Evolutionary conservation across 2,888 invertebrate species (phyloP).

Genomic region (Auanema freiburgensis): DNA sequence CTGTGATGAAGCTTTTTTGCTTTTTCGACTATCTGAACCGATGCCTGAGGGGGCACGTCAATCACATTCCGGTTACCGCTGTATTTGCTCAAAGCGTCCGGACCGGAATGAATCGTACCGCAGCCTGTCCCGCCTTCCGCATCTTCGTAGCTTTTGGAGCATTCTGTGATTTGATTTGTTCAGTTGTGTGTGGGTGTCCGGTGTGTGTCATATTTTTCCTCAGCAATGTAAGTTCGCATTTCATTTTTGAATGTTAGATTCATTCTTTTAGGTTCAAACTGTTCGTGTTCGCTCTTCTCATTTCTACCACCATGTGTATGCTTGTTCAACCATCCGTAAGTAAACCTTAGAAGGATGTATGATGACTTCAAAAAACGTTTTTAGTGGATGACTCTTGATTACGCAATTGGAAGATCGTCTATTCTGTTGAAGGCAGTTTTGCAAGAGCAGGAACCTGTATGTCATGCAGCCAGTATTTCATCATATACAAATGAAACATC

Average conservation of each 20-base stretch:
- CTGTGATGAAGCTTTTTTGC: background rate
- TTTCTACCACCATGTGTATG: conserved; percentile 1
- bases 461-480: conserved; percentile 7
- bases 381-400: conserved; percentile 19
- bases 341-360: background rate
- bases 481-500: conserved; percentile 14
- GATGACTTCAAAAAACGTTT: conserved; percentile 15
- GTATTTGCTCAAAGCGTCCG: background rate
- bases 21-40: too few relatives aligned
- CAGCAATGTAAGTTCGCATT: background rate
- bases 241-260: background rate
- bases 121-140: too few relatives aligned
- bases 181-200: background rate
- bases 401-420: conserved; percentile 8
- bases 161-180: too few relatives aligned
- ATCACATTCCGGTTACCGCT: background rate
- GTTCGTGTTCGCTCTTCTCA: background rate
- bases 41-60: conserved; percentile 2
- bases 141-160: too few relatives aligned
- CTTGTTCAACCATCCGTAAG: background rate
- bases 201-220: background rate
- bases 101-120: background rate
- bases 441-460: conserved; percentile 12
- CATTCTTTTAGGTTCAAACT: background rate
- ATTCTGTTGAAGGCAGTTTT: conserved; percentile 10